Evolutionary conservation across 30 jellyfish, hydroid and myxozoan species (phyloP).

Genomic region (Hydractinia echinata): DNA sequence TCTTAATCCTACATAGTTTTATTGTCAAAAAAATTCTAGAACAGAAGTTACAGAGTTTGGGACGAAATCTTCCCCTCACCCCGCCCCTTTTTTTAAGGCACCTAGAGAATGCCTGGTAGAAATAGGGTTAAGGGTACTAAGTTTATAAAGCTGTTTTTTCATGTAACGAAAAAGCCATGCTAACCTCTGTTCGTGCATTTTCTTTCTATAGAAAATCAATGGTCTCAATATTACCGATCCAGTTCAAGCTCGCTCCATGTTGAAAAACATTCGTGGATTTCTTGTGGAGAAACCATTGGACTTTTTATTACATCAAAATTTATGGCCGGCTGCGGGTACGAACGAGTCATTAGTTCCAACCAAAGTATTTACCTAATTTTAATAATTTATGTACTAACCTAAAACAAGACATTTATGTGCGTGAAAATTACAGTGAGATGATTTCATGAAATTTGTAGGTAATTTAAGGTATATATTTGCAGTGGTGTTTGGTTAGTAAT

Average conservation of each 20-base stretch:
- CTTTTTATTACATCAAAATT: constrained; percentile 70
- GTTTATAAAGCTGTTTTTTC: background rate
- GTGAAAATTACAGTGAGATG: too few species aligned
- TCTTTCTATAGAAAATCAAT: constrained; percentile 28
- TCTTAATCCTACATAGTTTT: too few species aligned
- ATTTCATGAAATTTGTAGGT: too few species aligned
- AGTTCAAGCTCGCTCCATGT: constrained; percentile 39
- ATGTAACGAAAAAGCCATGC: background rate
- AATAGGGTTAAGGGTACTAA: background rate
- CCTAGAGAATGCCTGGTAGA: too few species aligned
- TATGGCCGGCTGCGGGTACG: constrained; percentile 80
- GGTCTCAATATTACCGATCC: constrained; percentile 42
- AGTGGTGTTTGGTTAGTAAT: too few species aligned
- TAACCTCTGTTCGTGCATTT: background rate
- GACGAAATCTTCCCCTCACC: too few species aligned
- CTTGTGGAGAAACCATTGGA: constrained; percentile 80
- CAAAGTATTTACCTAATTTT: constrained; percentile 58
- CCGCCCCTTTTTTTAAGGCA: too few species aligned
- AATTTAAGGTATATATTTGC: too few species aligned
- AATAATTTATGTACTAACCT: too few species aligned
- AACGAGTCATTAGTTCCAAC: constrained; percentile 81
- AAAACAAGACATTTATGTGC: too few species aligned
- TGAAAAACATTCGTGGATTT: constrained; percentile 56
- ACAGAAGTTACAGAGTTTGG: too few species aligned
- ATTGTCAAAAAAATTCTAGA: too few species aligned